Evolutionary conservation across 2,888 invertebrate genomes (phyloP), one percentile per base, ranked within the genome.

Genomic region (Athalia circularis): DNA sequence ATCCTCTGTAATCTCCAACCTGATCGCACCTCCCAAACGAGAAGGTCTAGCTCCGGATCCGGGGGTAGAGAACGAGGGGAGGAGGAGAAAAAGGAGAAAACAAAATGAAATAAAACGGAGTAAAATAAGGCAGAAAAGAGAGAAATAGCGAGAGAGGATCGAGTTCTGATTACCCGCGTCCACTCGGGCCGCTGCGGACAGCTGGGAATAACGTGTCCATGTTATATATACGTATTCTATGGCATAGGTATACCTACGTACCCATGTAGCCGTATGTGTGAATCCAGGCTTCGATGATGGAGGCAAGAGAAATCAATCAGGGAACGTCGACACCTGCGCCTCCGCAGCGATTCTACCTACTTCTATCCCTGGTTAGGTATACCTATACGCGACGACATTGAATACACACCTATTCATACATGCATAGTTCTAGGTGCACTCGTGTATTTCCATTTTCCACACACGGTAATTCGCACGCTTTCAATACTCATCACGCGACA

Each of bases 241-340:
- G 13, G 29, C 9, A 45, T 64, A 11, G 3, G n/a, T n/a, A 45
- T 29, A 47, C 13, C 45, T 65, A 47, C 5, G n/a, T 45, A 11
- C 43, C 6, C 45, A 5, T n/a, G 9, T n/a, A 45, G 11, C n/a
- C n/a, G 11, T 7, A 52, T 52, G 52, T 52, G 52, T 7, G 7
- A 11, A 11, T 52, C 52, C 52, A 7, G 8, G 52, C 7, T 9
- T 7, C 11, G 52, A 52, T 52, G 52, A 8, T 11, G 52, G 9
- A 68, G 52, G 43, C 29, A 52, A 15, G 72, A 72, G 72, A 47
- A 72, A 72, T 72, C 59, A 72, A 72, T 72, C 72, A 72, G 47
- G 59, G 15, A 59, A 72, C 59, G 72, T 72, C 72, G 15, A 47
- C 72, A 59, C 72, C 72, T 72, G 59, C 59, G 72, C 45, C 45